These are phyloP conservation scores for Pseudopipra pipra DNA, from an alignment of 2,113 vertebrate species.

Conservation along the genomic window DNA sequence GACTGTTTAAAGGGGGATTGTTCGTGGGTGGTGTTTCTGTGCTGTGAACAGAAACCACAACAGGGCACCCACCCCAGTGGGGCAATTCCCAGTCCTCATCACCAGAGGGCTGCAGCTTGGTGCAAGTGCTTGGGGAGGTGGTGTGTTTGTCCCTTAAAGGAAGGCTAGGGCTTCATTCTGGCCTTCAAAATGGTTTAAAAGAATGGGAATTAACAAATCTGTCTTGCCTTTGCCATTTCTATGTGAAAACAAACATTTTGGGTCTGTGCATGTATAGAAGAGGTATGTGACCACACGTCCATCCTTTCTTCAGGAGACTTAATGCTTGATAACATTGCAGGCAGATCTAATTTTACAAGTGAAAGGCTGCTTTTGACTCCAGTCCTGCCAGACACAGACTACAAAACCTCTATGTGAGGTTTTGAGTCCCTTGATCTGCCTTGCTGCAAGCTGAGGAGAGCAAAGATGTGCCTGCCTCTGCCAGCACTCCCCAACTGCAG, in stretches of 20 bases:
- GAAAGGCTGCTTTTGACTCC: background rate
- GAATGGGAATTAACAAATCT: background rate
- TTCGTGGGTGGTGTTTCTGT: background rate
- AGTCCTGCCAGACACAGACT: background rate
- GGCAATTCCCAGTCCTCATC: background rate
- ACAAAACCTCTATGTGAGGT: background rate
- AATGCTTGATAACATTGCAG: background rate
- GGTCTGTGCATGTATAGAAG: background rate
- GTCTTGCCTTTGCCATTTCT: background rate
- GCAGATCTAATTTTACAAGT: background rate
- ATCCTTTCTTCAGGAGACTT: background rate
- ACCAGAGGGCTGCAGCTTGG: background rate
- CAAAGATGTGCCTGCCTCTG: background rate
- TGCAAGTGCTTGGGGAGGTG: background rate
- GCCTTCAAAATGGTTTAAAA: background rate
- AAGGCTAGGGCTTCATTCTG: background rate
- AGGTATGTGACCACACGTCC: background rate
- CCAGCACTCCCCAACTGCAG: background rate
- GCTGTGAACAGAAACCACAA: background rate
- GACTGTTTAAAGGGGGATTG: background rate
- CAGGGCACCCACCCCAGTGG: accelerated
- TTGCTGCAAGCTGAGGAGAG: background rate
- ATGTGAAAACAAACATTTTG: accelerated
- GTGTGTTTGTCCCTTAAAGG: background rate
- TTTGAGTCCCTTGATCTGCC: background rate